Evolutionary conservation across 2,797 vertebrate genomes (phyloP).

Genomic region (Limnodromus scolopaceus): DNA sequence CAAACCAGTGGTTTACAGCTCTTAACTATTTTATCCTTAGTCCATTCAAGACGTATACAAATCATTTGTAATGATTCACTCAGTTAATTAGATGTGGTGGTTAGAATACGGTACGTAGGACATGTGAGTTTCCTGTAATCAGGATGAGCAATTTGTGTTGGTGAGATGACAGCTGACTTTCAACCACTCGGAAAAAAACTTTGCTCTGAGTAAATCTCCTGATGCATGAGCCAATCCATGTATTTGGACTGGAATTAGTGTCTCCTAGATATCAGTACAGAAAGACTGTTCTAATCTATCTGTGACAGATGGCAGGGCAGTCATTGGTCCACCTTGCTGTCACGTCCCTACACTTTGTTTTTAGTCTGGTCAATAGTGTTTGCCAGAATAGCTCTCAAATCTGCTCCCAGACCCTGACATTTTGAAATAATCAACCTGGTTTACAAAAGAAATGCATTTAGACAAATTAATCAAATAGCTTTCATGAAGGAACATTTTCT

Average conservation of each 20-base stretch:
- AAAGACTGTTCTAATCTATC: background rate
- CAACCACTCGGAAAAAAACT: background rate
- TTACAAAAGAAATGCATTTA: slow-evolving; percentile 76
- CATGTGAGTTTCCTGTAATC: background rate
- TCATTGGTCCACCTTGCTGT: slow-evolving; percentile 22
- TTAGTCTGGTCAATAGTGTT: slow-evolving; percentile 51
- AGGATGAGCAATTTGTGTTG: background rate
- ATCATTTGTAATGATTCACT: background rate
- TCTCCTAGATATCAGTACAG: background rate
- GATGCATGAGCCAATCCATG: background rate
- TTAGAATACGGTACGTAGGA: background rate
- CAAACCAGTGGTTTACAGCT: background rate
- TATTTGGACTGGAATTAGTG: background rate
- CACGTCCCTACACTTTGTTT: slow-evolving; percentile 33
- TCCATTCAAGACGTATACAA: background rate
- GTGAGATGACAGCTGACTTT: slow-evolving; percentile 18
- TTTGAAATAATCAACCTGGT: slow-evolving; percentile 74
- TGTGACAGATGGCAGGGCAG: background rate
- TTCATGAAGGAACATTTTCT: slow-evolving; percentile 64
- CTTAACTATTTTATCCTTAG: background rate
- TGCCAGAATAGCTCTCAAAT: slow-evolving; percentile 64
- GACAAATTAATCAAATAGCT: slow-evolving; percentile 77
- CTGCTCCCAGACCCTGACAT: slow-evolving; percentile 68
- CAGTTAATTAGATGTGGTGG: background rate
- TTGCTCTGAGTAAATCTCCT: background rate